phyloP scores from a whole-genome alignment of 1,140 invertebrate genomes.

The Penaeus indicus region DNA sequence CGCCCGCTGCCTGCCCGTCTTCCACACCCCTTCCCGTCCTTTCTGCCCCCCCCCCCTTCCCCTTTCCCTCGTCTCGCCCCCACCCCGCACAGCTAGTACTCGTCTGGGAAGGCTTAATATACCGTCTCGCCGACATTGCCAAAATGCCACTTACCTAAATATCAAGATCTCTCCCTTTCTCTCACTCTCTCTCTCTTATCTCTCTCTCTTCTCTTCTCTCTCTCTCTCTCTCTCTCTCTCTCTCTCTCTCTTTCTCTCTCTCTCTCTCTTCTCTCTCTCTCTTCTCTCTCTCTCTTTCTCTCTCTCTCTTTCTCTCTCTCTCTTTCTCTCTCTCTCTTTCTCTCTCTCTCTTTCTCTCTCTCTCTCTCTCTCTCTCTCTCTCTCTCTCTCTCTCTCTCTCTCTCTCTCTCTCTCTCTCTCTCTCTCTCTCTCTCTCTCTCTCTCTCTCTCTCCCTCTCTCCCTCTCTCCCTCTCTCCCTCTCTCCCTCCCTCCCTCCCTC shows the following conservation, averaged over 20 bases:
- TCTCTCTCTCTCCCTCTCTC: conserved; percentile 21
- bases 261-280: neutral
- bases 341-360: conserved; percentile 16
- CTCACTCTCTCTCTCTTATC: conserved; percentile 3
- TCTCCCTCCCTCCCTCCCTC: neutral
- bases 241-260: neutral
- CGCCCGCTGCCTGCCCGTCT: neutral
- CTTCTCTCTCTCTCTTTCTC: conserved; percentile 4
- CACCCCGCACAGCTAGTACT: too few species aligned
- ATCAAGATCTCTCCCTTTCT: conserved; percentile 14
- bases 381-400: conserved; percentile 18
- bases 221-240: conserved; percentile 3
- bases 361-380: neutral
- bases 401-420: conserved; percentile 32
- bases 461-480: conserved; percentile 21
- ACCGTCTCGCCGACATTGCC: neutral
- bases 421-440: conserved; percentile 5
- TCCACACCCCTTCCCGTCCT: neutral
- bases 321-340: conserved; percentile 14
- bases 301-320: conserved; percentile 7
- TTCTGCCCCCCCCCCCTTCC: neutral
- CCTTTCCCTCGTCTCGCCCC: neutral
- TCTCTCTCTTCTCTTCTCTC: conserved; percentile 22
- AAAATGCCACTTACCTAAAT: conserved; percentile 36
- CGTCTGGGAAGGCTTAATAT: neutral